phyloP scores from a whole-genome alignment of 2,113 vertebrate genomes.

The Ceratotherium simum region DNA sequence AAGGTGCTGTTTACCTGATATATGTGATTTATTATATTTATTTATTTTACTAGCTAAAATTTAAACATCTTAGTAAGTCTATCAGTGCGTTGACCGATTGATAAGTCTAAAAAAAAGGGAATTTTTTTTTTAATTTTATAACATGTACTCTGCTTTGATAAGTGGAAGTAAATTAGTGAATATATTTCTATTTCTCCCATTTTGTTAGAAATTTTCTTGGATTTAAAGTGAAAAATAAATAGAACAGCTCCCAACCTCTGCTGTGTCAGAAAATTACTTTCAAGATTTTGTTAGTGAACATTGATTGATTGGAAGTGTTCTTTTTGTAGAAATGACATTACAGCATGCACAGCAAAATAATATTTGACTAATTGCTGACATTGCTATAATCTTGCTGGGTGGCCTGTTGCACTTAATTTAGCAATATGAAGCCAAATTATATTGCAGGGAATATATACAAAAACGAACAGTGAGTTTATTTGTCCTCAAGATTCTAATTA shows the following conservation, averaged over 20 bases:
- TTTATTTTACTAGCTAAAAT: not conserved
- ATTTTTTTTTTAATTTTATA: not conserved
- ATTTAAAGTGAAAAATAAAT: conserved; percentile 24
- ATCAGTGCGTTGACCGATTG: not conserved
- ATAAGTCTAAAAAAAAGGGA: not conserved
- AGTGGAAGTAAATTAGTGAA: not conserved
- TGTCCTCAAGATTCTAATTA: conserved; percentile 69
- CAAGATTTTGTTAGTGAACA: not conserved
- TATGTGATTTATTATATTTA: not conserved
- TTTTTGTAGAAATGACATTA: not conserved
- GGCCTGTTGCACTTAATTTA: conserved; percentile 66
- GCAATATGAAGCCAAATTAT: conserved; percentile 63
- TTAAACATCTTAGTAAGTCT: not conserved
- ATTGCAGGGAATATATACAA: conserved; percentile 58
- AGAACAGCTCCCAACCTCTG: not conserved
- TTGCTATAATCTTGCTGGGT: conserved; percentile 65
- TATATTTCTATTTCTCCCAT: not conserved
- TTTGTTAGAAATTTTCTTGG: not conserved
- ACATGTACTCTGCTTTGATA: not conserved
- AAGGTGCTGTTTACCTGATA: not conserved
- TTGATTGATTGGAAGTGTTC: conserved; percentile 19
- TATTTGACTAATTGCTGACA: conserved; percentile 61
- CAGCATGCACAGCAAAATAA: not conserved
- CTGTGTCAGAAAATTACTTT: not conserved
- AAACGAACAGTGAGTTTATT: conserved; percentile 71